These are phyloP conservation scores for Lampris incognitus DNA, from an alignment of 2,113 vertebrate species.

Conservation along the genomic window DNA sequence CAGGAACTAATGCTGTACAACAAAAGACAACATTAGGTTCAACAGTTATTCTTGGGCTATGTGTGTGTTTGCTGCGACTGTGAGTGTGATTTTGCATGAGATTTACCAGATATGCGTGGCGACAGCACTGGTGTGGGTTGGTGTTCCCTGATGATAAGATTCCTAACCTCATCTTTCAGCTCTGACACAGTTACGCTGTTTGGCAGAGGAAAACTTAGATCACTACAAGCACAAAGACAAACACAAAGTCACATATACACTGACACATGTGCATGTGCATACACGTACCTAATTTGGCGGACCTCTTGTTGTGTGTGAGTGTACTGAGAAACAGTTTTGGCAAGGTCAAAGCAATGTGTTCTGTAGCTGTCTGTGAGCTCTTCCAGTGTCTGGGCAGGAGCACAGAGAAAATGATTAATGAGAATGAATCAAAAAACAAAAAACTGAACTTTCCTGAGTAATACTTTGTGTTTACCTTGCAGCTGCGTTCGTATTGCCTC, in stretches of 20 bases:
- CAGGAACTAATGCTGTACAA: not conserved
- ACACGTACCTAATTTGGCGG: conserved; percentile 71
- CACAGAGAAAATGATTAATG: conserved; percentile 30
- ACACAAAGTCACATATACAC: not conserved
- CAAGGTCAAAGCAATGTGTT: conserved; percentile 70
- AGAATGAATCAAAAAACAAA: conserved; percentile 23
- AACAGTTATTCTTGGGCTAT: not conserved
- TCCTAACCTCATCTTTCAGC: conserved; percentile 81
- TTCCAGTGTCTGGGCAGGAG: conserved; percentile 75
- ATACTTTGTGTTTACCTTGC: conserved; percentile 69
- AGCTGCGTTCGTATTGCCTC: conserved; percentile 75
- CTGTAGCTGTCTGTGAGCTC: conserved; percentile 80
- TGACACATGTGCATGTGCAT: not conserved
- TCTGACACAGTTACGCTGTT: conserved; percentile 75
- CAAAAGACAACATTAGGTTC: not conserved
- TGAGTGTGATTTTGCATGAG: not conserved
- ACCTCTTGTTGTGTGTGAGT: conserved; percentile 74
- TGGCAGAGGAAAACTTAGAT: conserved; percentile 10
- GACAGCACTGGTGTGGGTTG: conserved; percentile 34
- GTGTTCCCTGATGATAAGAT: conserved; percentile 61
- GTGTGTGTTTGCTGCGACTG: not conserved
- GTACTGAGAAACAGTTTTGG: conserved; percentile 72
- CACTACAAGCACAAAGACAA: not conserved
- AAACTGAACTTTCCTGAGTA: conserved; percentile 5
- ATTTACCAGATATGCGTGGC: conserved; percentile 49